Base-by-base conservation (phyloP, 1,140 invertebrate species). In the Drosophila oshimai region DNA sequence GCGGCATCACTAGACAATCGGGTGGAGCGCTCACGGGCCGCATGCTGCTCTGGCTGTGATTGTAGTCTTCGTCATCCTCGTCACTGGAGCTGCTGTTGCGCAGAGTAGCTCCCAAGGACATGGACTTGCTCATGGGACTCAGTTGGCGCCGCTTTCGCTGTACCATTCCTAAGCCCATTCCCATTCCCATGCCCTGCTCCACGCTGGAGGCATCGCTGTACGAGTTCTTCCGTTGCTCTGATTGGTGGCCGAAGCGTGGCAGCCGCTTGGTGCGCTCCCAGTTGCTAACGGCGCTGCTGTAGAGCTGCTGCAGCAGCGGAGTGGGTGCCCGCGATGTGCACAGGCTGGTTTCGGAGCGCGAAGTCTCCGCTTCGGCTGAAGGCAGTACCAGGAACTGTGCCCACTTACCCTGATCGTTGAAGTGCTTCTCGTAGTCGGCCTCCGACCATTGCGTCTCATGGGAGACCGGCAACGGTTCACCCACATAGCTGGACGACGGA, bases 341-440 rank as follows among this genome's bases (percentile, higher is more conserved):
- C 24, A 75, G 49, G 41, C 74, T 81, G 44, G 51, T 75, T 20
- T 89, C 74, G 45, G 87, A 87, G 31, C 84, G 72, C n/a, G 79
- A 64, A n/a, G 15, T 20, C 5, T 78, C 74, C 60, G 36, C 24
- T 81, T 92, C 41, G 87, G 91, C 51, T 84, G 92, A 54, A 80
- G 92, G 62, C 74, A 75, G 55, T 78, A 91, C 29, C 41, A 86
- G 46, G 60, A 62, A 86, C 46, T 74, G 70, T 17, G 42, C 68
- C 74, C 70, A 93, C 93, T 93, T 90, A 96, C 95, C 96, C 91
- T 96, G 95, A 86, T 96, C 95, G 88, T 94, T 93, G 91, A 97
- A 97, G 91, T 97, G 96, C 74, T 95, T 95, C 91, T 97, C 96
- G 74, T 95, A 94, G 90, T 97, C 96, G 36, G 95, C 95, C 90